These are phyloP conservation scores for Hartigia nigra DNA, from an alignment of 2,888 invertebrate genomes.

Conservation along the genomic window DNA sequence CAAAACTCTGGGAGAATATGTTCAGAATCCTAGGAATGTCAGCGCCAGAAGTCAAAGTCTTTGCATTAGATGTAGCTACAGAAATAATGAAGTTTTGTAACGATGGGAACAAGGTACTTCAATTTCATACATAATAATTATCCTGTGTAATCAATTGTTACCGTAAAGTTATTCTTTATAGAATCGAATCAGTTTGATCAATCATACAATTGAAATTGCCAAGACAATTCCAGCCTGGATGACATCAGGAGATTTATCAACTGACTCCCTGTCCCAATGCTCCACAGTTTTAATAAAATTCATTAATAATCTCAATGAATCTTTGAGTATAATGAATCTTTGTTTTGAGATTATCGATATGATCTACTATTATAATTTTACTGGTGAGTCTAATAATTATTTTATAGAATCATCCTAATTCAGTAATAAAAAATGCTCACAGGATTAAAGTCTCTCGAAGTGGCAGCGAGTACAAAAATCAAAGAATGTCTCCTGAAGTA, in stretches of 20 bases:
- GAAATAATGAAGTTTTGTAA: slow-evolving; percentile 42
- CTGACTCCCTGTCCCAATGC: slow-evolving; percentile 29
- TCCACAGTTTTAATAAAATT: slow-evolving; percentile 32
- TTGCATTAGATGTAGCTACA: slow-evolving; percentile 44
- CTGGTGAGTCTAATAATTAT: slow-evolving; percentile 38
- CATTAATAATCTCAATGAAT: slow-evolving; percentile 31
- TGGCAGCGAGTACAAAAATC: slow-evolving; percentile 47
- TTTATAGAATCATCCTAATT: background rate
- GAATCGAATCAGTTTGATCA: slow-evolving; percentile 39
- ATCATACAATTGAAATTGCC: slow-evolving; percentile 45
- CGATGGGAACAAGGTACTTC: slow-evolving; percentile 29
- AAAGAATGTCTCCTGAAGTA: slow-evolving; percentile 39
- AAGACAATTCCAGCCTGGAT: slow-evolving; percentile 48
- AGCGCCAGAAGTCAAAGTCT: slow-evolving; percentile 47
- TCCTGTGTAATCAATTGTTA: background rate
- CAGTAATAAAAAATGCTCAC: background rate
- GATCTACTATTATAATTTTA: slow-evolving; percentile 32
- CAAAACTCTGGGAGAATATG: slow-evolving; percentile 40
- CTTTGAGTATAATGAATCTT: slow-evolving; percentile 37
- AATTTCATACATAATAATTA: background rate
- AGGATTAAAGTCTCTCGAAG: slow-evolving; percentile 21
- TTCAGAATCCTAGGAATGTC: slow-evolving; percentile 44
- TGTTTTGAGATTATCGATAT: slow-evolving; percentile 50
- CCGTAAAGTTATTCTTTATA: slow-evolving; percentile 23
- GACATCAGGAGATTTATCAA: slow-evolving; percentile 33